Evolutionary conservation across 2,888 invertebrate genomes (phyloP).

Genomic region (Dichetophora obliterata): DNA sequence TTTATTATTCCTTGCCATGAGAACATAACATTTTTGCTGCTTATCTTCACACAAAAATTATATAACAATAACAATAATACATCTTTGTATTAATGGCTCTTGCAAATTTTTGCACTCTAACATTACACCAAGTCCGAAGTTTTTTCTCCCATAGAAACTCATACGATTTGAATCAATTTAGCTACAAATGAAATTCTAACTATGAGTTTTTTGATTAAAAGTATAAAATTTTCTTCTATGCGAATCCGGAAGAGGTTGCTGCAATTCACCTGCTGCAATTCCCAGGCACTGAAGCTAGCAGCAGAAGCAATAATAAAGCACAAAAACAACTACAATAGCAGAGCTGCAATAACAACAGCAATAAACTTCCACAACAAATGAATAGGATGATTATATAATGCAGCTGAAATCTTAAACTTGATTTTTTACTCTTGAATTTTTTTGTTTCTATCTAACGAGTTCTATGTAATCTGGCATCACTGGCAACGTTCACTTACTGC

Average conservation of each 20-base stretch:
- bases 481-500: conserved; percentile 49
- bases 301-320: neutral
- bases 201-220: neutral
- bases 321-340: neutral
- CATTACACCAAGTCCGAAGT: neutral
- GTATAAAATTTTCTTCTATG: neutral
- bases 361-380: neutral
- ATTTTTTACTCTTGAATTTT: neutral
- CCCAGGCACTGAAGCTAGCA: conserved; percentile 14
- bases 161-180: conserved; percentile 23
- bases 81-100: no score
- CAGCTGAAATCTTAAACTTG: conserved; percentile 57
- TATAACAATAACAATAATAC: no score
- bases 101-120: no score
- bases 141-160: neutral
- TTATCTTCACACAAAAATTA: neutral
- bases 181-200: neutral
- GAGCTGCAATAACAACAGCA: neutral
- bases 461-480: conserved; percentile 23
- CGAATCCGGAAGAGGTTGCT: neutral
- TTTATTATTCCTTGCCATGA: neutral
- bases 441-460: conserved; percentile 3
- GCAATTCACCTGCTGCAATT: conserved; percentile 10
- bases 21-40: neutral
- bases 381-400: conserved; percentile 56